Evolutionary conservation across 2,888 invertebrate species (phyloP), one percentile per base, ranked within the genome.

Genomic region (Drosophila pegasa): DNA sequence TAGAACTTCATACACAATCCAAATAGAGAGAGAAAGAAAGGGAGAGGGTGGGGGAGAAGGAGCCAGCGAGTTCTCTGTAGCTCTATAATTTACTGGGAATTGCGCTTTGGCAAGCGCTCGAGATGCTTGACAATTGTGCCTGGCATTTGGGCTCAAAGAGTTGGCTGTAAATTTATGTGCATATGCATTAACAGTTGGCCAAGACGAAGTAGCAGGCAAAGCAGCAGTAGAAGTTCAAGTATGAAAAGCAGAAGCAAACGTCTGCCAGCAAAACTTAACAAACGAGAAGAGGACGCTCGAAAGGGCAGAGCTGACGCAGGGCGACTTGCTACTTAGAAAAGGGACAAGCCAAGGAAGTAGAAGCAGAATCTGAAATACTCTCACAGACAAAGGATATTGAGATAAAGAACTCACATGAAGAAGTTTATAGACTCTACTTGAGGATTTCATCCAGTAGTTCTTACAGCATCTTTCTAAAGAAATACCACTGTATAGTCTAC

Each of bases 171-270:
- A 81, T 81, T 86, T 80, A 87, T 81, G 87, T 70, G 80, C 81
- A 86, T 86, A 81, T 81, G 81, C 87, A 81, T 86, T 86, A 80
- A 70, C 83, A 80, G 75, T 63, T 82, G 86, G 67, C 72, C 40
- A 48, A 40, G 35, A 35, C 10, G 20, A 20, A 20, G n/a, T 9
- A 20, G 27, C 27, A 27, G 25, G 22, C n/a, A 14, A 40, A 22
- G 20, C 22, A 37, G 40, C 12, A 25, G 22, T 33, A 27, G 37
- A 40, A 25, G 14, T 38, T 31, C 29, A 40, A 51, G 35, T 22
- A 45, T n/a, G 43, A 31, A 37, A 37, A n/a, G 18, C 22, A 40
- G 35, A 37, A 40, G 40, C 40, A 52, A 27, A 37, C 20, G 16
- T 18, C n/a, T 64, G 60, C 63, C 61, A 57, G 54, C 22, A 56